Evolutionary conservation across 1,140 invertebrate genomes (phyloP), one percentile per base, ranked within the genome.

Genomic region (Drosophila serrata): DNA sequence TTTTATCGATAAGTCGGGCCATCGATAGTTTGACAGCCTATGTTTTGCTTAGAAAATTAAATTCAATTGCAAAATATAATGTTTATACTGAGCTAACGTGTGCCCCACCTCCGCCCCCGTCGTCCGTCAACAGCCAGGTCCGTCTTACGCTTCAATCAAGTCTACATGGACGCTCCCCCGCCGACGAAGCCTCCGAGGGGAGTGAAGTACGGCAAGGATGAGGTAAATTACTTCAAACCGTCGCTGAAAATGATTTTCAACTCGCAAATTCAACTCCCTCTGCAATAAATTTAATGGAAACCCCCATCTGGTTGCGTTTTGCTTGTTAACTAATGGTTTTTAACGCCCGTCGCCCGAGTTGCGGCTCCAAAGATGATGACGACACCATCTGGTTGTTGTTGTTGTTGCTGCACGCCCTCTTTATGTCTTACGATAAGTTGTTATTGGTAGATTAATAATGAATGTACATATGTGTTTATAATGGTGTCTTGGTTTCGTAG

Each of bases 161-260:
- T 79, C 57, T 73, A 58, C 55, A 90, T 90, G 85, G 85, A 90
- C 55, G 62, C 78, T 15, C 85, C 85, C 46, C 96, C 96, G 61
- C 96, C 96, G 33, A 95, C 96, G 39, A 97, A 97, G 93, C 96
- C 96, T 87, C 96, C 96, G 3, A 94, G 96, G 81, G 96, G 96
- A 17, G 95, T 97, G 43, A 97, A 97, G 94, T 95, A 96, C 81
- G 94, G 95, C 19, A 97, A 96, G 93, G 96, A 97, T 95, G 96
- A 96, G 81, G 96, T 96, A 94, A 94, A 79, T 69, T 68, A 42
- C 31, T 56, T 61, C 49, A 77, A 77, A 22, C 49, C 40, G 22
- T 35, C 19, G 37, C 29, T 56, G 33, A 67, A 61, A 79, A 62
- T 51, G 29, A 5, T 58, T 48, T 59, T 65, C 27, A 31, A 59